A percentile compares a stretch with the other conserved stretches of the same genome.
Conservation (phyloP, 2,113 vertebrate species). For the Hydrolagus affinis region DNA sequence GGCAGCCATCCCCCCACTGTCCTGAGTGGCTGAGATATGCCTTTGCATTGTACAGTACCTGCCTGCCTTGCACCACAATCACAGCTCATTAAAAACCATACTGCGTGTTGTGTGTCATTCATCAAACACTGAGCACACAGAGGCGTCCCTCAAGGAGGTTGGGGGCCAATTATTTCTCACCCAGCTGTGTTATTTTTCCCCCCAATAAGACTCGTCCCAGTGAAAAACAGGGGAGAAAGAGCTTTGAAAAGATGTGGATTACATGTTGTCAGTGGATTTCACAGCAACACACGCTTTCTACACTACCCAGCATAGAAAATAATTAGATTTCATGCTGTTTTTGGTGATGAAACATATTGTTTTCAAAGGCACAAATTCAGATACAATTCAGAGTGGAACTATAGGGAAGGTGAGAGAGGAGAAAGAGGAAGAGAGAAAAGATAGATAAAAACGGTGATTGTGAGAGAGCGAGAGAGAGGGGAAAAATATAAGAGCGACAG, state of each 20-base stretch:
- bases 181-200: background rate
- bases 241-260: background rate
- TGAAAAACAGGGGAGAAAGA: background rate
- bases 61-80: background rate
- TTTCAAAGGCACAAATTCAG: background rate
- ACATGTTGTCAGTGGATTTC: background rate
- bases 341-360: background rate
- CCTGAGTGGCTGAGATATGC: background rate
- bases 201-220: background rate
- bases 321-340: background rate
- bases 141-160: conserved; percentile 20
- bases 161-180: conserved; percentile 27
- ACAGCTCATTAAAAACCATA: conserved; percentile 26
- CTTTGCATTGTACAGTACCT: background rate
- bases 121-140: conserved; percentile 20
- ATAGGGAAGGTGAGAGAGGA: background rate
- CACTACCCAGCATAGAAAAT: background rate
- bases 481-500: background rate
- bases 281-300: background rate
- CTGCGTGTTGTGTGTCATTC: conserved; percentile 19
- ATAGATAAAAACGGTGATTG: too few species aligned
- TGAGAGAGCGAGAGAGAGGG: background rate
- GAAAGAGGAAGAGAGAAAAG: background rate
- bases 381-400: background rate
- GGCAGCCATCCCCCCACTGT: too few species aligned